Conservation (phyloP, 1,140 invertebrate genomes). For the Vanessa atalanta region DNA sequence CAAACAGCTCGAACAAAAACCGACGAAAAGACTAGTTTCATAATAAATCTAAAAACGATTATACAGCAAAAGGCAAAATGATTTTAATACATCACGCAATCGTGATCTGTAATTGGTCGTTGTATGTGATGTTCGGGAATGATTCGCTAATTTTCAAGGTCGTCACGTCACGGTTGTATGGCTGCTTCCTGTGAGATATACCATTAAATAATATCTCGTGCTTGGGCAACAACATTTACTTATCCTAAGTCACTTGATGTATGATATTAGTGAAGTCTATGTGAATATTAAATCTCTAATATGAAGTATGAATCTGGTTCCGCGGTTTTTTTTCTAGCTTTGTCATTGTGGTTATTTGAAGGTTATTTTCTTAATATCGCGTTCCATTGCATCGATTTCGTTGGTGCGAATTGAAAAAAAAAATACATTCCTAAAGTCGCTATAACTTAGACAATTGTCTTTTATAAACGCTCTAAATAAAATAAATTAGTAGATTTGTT, state of each 20-base stretch:
- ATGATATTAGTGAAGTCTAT: background rate
- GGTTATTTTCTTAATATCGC: no score
- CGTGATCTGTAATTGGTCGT: background rate
- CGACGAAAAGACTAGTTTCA: no score
- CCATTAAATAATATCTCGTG: background rate
- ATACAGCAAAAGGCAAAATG: background rate
- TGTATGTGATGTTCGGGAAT: background rate
- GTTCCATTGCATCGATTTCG: no score
- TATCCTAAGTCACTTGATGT: background rate
- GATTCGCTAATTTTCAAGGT: slow-evolving; percentile 4
- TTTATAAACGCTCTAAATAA: no score
- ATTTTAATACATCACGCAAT: background rate
- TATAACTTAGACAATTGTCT: no score
- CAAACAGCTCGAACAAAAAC: no score
- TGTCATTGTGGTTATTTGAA: no score
- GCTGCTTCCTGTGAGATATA: background rate
- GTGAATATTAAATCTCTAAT: background rate
- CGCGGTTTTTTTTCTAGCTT: no score
- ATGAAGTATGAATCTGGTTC: no score
- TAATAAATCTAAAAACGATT: background rate
- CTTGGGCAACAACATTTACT: background rate
- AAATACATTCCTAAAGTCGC: no score
- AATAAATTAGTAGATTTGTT: no score
- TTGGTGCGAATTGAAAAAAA: no score
- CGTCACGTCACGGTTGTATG: background rate